Conservation (phyloP, 2,888 invertebrate genomes). For the Aradus depressus region DNA sequence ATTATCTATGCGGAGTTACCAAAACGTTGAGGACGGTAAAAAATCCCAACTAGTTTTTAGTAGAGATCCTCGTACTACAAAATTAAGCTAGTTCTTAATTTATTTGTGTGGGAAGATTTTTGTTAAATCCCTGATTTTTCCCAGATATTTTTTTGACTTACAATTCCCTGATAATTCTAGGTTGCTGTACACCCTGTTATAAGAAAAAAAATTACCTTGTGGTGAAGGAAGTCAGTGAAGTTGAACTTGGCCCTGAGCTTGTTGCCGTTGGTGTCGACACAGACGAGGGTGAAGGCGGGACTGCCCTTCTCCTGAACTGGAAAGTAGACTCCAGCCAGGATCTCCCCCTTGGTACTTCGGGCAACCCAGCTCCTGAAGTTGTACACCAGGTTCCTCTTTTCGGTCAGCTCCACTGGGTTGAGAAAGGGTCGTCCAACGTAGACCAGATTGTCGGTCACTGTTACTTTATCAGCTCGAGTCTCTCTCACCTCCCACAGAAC, state of each 20-base stretch:
- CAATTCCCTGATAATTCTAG: too few relatives aligned
- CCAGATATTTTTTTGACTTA: too few relatives aligned
- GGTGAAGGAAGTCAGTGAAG: conserved; percentile 1
- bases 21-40: too few relatives aligned
- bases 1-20: too few relatives aligned
- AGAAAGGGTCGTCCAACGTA: conserved; percentile 69
- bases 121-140: too few relatives aligned
- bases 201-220: conserved; percentile 1
- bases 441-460: conserved; percentile 60
- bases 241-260: neutral
- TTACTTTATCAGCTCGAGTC: conserved; percentile 48
- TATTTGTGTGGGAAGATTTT: too few relatives aligned
- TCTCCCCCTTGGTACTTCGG: conserved; percentile 70
- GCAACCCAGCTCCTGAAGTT: conserved; percentile 68
- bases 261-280: conserved; percentile 19
- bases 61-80: too few relatives aligned
- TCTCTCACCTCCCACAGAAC: conserved; percentile 78
- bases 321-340: conserved; percentile 77
- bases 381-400: conserved; percentile 79
- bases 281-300: conserved; percentile 9
- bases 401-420: conserved; percentile 73
- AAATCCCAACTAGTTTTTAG: too few relatives aligned
- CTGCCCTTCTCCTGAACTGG: conserved; percentile 9
- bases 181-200: too few relatives aligned
- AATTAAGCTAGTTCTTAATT: too few relatives aligned